These are phyloP conservation scores for Hippocampus mohnikei DNA, from an alignment of 2,113 vertebrate genomes.

Conservation along the genomic window DNA sequence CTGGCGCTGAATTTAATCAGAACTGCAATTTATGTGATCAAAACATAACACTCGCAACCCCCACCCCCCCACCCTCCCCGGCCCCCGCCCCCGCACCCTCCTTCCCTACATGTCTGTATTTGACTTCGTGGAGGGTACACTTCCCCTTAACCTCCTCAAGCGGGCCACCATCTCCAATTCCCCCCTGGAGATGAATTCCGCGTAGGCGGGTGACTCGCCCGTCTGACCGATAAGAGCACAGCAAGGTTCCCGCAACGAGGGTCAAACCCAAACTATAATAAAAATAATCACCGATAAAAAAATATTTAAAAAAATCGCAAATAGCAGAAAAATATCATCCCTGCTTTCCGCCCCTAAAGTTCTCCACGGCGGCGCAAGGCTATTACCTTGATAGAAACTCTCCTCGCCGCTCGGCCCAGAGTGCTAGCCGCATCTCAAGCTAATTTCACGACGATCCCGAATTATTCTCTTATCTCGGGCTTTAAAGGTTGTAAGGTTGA, in stretches of 20 bases:
- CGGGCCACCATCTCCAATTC: constrained; percentile 47
- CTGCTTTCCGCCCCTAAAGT: constrained; percentile 55
- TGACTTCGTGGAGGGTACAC: constrained; percentile 49
- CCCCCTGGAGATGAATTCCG: constrained; percentile 66
- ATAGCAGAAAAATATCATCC: constrained; percentile 26
- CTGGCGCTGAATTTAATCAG: neutral
- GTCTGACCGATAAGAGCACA: constrained; percentile 67
- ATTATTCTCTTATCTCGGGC: constrained; percentile 76
- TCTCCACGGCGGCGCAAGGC: constrained; percentile 61
- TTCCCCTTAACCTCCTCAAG: constrained; percentile 57
- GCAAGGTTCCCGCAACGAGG: constrained; percentile 60
- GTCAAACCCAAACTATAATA: constrained; percentile 66
- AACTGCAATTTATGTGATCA: constrained; percentile 1
- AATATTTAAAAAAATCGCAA: neutral
- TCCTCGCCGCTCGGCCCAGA: constrained; percentile 49
- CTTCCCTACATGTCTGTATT: constrained; percentile 10
- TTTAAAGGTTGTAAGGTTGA: constrained; percentile 81
- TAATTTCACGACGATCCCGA: constrained; percentile 78
- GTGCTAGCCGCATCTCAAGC: constrained; percentile 74
- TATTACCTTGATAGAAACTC: constrained; percentile 75
- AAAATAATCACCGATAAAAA: constrained; percentile 47
- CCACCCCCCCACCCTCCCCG: too few relatives aligned
- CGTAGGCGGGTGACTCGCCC: constrained; percentile 52
- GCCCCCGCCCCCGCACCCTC: too few relatives aligned
- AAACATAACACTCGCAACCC: neutral